Evolutionary conservation across 2,113 vertebrate genomes (phyloP).

Genomic region (Menura novaehollandiae): DNA sequence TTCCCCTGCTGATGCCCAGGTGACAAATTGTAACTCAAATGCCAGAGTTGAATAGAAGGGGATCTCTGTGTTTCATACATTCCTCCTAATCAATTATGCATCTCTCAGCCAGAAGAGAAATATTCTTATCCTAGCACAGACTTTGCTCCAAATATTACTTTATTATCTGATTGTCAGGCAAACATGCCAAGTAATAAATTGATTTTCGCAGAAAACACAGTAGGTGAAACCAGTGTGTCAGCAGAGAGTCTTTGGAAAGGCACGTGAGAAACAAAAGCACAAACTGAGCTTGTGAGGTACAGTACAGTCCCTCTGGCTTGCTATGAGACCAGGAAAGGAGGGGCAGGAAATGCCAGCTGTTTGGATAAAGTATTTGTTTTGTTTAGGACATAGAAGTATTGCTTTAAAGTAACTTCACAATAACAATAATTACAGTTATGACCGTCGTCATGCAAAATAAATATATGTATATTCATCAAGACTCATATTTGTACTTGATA

Average conservation of each 20-base stretch:
- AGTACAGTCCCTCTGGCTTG: background rate
- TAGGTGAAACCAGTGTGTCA: background rate
- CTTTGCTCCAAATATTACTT: background rate
- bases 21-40: background rate
- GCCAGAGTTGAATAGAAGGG: background rate
- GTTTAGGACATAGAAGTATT: background rate
- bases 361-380: background rate
- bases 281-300: background rate
- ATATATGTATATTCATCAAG: background rate
- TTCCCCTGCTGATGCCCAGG: background rate
- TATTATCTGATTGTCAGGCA: constrained; percentile 3
- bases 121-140: background rate
- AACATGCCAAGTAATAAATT: constrained; percentile 33
- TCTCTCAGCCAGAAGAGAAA: background rate
- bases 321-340: background rate
- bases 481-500: background rate
- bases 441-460: background rate
- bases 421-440: background rate
- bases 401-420: background rate
- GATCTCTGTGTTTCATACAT: background rate
- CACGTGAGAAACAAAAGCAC: background rate
- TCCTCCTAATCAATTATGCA: background rate
- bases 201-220: background rate
- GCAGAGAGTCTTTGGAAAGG: background rate
- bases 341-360: background rate